Base-by-base conservation (phyloP, 30 jellyfish, hydroid and myxozoan genomes). In the Cassiopea xamachana region DNA sequence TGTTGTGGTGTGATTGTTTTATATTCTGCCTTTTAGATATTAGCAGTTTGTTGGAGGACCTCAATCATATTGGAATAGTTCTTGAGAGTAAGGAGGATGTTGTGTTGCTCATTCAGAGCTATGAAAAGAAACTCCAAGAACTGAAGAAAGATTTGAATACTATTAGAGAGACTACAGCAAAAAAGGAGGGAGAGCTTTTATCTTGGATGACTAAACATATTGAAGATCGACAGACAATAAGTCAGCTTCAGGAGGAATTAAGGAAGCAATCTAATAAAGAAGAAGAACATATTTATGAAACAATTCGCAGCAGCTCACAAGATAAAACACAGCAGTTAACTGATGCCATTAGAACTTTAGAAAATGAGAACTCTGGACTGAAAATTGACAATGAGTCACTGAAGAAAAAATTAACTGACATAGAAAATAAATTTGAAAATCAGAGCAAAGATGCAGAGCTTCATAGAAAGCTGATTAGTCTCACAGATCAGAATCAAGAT, bases 161-260 rank as follows among this genome's bases (percentile, higher is more conserved):
- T 39, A 10, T 44, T 1, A 43, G 46, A 19, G 71, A n/a, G 55
- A 47, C 48, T 9, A 67, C 58, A 48, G 68, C 47, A 44, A 69
- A 16, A 45, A 18, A 46, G 18, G 90, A 82, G 46, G 69, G 46
- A 15, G 90, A 82, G 45, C n/a, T 18, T 10, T 48, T 39, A 43
- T 6, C 71, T 44, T 48, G 72, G 82, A 82, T 69, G 73, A 46
- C 73, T 16, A 51, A 82, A 50, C 51, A 82, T 51, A 47, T 82
- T 43, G 90, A 69, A 67, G 73, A 69, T 67, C 64, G 82, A 27
- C 72, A 70, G 48, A 69, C 72, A 60, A 82, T 82, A 45, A 60
- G 82, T 2, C 45, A 82, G 13, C 77, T 82, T 14, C 69, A 82
- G 14, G 74, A 39, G 46, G 49, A 46, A 2, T 47, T 82, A 12